These are phyloP conservation scores for Metacarcinus magister DNA, from an alignment of 2,888 invertebrate genomes.

Conservation along the genomic window DNA sequence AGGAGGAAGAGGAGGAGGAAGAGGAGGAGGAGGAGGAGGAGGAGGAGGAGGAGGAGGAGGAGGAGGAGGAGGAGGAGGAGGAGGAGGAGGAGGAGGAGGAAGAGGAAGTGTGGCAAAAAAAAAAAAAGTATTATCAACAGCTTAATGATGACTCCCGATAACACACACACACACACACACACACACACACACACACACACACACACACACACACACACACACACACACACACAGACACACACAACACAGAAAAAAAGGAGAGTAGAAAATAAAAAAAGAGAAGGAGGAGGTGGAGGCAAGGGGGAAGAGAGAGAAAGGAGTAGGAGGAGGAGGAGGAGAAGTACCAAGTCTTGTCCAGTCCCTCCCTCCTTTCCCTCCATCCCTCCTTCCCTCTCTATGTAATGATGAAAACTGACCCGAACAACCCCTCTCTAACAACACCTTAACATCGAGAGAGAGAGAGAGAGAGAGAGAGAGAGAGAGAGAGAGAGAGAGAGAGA, in stretches of 20 bases:
- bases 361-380: background rate
- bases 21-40: background rate
- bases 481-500: too few relatives aligned
- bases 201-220: slow-evolving; percentile 61
- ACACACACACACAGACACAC: slow-evolving; percentile 46
- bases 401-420: background rate
- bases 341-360: background rate
- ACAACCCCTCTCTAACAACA: background rate
- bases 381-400: background rate
- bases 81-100: slow-evolving; percentile 48
- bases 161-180: slow-evolving; percentile 43
- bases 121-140: background rate
- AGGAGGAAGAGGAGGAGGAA: background rate
- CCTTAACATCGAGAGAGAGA: background rate
- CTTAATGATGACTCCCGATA: background rate
- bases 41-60: slow-evolving; percentile 22
- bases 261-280: background rate
- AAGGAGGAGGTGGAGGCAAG: background rate
- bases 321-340: background rate
- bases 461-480: background rate
- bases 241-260: background rate
- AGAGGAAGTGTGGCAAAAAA: background rate
- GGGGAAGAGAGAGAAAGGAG: background rate
- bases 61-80: background rate
- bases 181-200: slow-evolving; percentile 27